Evolutionary conservation across 2,797 vertebrate species (phyloP), one percentile per base, ranked within the genome.

Genomic region (Brotula barbata): DNA sequence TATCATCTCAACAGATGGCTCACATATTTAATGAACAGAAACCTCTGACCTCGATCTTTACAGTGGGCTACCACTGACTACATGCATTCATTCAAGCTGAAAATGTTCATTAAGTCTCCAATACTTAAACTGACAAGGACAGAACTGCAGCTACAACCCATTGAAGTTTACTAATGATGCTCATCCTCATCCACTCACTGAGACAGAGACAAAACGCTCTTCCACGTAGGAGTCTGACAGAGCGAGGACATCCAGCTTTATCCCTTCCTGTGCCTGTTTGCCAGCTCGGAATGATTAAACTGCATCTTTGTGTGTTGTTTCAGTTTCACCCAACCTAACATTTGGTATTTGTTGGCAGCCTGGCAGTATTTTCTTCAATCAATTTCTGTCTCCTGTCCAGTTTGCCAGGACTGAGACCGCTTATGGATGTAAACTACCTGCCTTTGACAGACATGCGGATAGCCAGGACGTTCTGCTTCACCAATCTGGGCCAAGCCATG

Each of bases 401-500:
- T 92, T 91, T 99, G 85, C 97, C 97, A 2, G 96, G 96, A 60
- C 90, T 98, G 88, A 95, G 97, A 87, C 96, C 97, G 2, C 85
- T 99, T 58, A 84, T 98, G 93, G 97, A 99, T 85, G 94, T 98
- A 36, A 98, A 97, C 91, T 99, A 99, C 89, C 88, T 99, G 89
- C 97, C 96, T 20, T 91, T 99, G 80, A 98, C 96, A 56, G 96
- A 99, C 82, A 98, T 98, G 97, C 90, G 97, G 86, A 99, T 99
- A 95, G 97, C 97, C 72, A 94, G 97, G 85, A 99, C 97, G 0
- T 99, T 99, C 92, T 98, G 96, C 89, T 99, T 98, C 89, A 94
- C 95, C 73, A 96, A 99, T 88, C 93, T 98, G 12, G 97, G 97
- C 73, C 96, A 99, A 88, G 96, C 96, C 21, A 92, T 97, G 84